A percentile compares a stretch with the other conserved stretches of the same genome.
phyloP scores from a whole-genome alignment of 92 coral and sea anemone species.

The Porites divaricata region DNA sequence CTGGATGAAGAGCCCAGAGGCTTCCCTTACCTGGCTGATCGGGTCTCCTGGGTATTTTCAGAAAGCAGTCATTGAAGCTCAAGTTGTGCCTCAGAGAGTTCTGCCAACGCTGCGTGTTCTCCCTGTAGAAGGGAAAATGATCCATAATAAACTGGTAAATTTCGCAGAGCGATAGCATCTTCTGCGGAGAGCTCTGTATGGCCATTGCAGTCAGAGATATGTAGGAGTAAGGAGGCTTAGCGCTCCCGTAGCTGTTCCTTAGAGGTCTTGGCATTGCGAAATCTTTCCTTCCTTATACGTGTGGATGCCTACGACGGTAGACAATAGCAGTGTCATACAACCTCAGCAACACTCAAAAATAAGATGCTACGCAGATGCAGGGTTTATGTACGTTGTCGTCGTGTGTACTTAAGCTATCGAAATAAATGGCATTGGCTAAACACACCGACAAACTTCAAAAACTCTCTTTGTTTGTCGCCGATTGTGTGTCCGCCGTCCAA shows the following conservation, averaged over 20 bases:
- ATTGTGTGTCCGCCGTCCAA: constrained; percentile 46
- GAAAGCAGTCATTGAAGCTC: constrained; percentile 96
- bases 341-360: constrained; percentile 38
- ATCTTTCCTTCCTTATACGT: background rate
- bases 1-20: constrained; percentile 99
- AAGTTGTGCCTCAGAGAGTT: constrained; percentile 96
- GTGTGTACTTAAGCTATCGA: constrained; percentile 93
- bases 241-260: constrained; percentile 98
- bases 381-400: constrained; percentile 76
- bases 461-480: constrained; percentile 87
- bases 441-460: constrained; percentile 94
- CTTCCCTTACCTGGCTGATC: constrained; percentile 99
- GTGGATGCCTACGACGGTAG: constrained; percentile 7
- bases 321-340: constrained; percentile 37
- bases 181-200: constrained; percentile 96
- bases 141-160: constrained; percentile 99
- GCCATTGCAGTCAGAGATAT: constrained; percentile 99
- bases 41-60: constrained; percentile 97
- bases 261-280: constrained; percentile 95
- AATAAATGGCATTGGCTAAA: constrained; percentile 79
- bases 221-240: constrained; percentile 98
- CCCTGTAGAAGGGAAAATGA: constrained; percentile 97
- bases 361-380: constrained; percentile 69
- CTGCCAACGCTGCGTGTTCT: constrained; percentile 99
- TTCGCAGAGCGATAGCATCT: constrained; percentile 97